A percentile compares a stretch with the other conserved stretches of the same genome.
Conservation (phyloP, 2,797 vertebrate species). For the Dicrostonyx torquatus region DNA sequence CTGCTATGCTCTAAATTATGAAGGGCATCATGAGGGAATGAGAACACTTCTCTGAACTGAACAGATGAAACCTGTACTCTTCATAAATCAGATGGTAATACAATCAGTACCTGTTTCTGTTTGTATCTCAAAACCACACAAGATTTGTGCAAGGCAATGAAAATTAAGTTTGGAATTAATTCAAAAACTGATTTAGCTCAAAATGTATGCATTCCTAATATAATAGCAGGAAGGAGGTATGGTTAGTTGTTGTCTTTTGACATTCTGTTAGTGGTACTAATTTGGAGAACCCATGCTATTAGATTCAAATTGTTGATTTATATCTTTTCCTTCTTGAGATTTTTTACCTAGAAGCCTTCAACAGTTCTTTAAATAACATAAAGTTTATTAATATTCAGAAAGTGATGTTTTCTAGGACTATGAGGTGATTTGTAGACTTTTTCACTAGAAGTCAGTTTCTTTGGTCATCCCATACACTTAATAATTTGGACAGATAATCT, state of each 20-base stretch:
- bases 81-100: neutral
- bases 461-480: neutral
- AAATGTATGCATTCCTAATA: neutral
- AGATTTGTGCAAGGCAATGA: neutral
- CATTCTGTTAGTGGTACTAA: neutral
- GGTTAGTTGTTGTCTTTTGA: neutral
- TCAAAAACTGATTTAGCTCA: neutral
- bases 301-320: neutral
- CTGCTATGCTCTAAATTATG: conserved; percentile 33
- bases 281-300: neutral
- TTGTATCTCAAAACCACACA: neutral
- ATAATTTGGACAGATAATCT: neutral
- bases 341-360: neutral
- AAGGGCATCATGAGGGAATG: neutral
- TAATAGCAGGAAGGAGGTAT: neutral
- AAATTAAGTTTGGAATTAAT: neutral
- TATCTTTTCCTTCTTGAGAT: neutral
- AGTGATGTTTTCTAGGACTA: neutral
- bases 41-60: neutral
- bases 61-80: neutral
- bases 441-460: neutral
- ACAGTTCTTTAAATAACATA: neutral
- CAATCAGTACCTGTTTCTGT: neutral
- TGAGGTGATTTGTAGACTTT: neutral
- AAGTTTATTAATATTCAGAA: neutral